These are phyloP conservation scores for Fregata magnificens DNA, from an alignment of 2,113 vertebrate species.

Conservation along the genomic window DNA sequence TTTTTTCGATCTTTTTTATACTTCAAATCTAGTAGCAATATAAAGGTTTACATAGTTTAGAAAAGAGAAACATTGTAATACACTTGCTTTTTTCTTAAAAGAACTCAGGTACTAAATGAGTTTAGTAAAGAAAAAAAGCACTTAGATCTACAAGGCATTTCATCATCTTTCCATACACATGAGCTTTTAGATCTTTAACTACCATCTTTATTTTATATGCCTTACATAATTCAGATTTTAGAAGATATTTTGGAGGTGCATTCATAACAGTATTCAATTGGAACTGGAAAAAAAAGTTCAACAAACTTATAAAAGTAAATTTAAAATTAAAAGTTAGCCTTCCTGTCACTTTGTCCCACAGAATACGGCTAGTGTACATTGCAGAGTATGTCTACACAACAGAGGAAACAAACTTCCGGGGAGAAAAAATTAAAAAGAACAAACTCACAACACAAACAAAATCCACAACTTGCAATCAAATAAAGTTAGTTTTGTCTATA, in stretches of 20 bases:
- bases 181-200: not conserved
- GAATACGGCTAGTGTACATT: not conserved
- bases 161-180: not conserved
- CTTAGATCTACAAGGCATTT: not conserved
- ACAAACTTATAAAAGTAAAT: not conserved
- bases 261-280: not conserved
- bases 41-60: not conserved
- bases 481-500: not conserved
- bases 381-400: not conserved
- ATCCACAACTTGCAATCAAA: not conserved
- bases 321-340: not conserved
- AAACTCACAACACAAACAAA: not conserved
- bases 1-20: constrained; percentile 87
- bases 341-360: not conserved
- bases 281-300: not conserved
- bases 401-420: not conserved
- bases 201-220: not conserved
- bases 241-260: not conserved
- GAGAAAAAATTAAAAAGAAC: not conserved
- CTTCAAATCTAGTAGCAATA: constrained; percentile 77
- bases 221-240: not conserved
- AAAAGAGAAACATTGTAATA: not conserved
- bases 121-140: not conserved
- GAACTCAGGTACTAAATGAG: not conserved
- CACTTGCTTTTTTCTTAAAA: not conserved